phyloP scores from a whole-genome alignment of 2,113 vertebrate genomes.

The Narcine bancroftii region DNA sequence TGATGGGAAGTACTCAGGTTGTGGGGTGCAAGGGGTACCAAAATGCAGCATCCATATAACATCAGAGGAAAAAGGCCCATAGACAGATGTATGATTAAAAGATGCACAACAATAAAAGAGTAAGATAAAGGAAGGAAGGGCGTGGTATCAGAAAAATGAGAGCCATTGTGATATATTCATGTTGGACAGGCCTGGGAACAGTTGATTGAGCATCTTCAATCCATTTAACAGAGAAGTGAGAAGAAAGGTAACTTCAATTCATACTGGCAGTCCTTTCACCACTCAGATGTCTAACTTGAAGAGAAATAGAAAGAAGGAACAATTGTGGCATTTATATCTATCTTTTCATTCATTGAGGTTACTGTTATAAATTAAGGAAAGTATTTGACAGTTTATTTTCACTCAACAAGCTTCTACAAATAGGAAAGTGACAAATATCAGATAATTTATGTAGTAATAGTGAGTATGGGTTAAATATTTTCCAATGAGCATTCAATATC shows the following conservation, averaged over 20 bases:
- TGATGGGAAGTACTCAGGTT: not conserved
- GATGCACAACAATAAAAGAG: not conserved
- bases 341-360: too few species aligned
- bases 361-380: too few species aligned
- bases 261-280: not conserved
- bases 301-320: not conserved
- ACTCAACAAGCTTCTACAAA: too few species aligned
- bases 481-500: not conserved
- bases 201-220: not conserved
- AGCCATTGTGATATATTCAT: not conserved
- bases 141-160: not conserved
- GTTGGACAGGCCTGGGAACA: not conserved
- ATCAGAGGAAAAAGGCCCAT: not conserved
- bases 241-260: not conserved
- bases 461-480: too few species aligned
- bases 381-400: too few species aligned
- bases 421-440: too few species aligned
- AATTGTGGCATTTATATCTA: too few species aligned
- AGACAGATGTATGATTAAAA: not conserved
- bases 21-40: too few species aligned
- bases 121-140: not conserved
- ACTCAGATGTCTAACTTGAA: not conserved
- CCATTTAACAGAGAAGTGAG: not conserved
- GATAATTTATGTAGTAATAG: too few species aligned
- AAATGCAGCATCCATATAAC: too few species aligned